Conservation (phyloP, 2,888 invertebrate genomes). For the Dioctria rufipes region DNA sequence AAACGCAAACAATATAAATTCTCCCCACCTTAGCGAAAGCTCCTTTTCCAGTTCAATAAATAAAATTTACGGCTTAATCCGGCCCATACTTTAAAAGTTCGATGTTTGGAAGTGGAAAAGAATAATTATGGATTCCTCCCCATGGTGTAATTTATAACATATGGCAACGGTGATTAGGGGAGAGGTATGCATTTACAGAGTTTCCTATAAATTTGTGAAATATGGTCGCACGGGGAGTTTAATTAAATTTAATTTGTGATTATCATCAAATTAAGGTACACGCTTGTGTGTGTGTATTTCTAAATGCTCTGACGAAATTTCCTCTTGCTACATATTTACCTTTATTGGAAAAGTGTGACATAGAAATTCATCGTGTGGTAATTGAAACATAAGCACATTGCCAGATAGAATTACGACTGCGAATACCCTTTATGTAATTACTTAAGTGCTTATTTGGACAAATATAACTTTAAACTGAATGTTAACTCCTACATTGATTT, state of each 20-base stretch:
- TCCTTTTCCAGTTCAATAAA: conserved; percentile 43
- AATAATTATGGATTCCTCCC: conserved; percentile 39
- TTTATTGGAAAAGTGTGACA: no score
- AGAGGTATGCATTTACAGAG: no score
- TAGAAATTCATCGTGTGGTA: no score
- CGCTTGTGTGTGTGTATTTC: neutral
- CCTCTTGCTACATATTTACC: no score
- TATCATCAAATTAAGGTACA: conserved; percentile 42
- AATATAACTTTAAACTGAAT: no score
- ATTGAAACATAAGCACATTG: no score
- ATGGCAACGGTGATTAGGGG: conserved; percentile 31
- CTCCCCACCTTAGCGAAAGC: conserved; percentile 38
- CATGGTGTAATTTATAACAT: conserved; percentile 37
- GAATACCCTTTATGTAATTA: no score
- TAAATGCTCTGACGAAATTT: no score
- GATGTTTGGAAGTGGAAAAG: conserved; percentile 37
- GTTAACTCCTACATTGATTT: no score
- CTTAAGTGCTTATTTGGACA: no score
- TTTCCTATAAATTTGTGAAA: neutral
- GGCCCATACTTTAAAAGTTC: conserved; percentile 39
- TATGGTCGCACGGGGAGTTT: conserved; percentile 12
- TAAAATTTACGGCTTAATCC: conserved; percentile 49
- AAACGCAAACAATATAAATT: conserved; percentile 43
- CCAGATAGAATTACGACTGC: no score
- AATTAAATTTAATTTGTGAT: conserved; percentile 44